Conservation (phyloP, 1,140 invertebrate genomes). For the Steinernema khuongi region DNA sequence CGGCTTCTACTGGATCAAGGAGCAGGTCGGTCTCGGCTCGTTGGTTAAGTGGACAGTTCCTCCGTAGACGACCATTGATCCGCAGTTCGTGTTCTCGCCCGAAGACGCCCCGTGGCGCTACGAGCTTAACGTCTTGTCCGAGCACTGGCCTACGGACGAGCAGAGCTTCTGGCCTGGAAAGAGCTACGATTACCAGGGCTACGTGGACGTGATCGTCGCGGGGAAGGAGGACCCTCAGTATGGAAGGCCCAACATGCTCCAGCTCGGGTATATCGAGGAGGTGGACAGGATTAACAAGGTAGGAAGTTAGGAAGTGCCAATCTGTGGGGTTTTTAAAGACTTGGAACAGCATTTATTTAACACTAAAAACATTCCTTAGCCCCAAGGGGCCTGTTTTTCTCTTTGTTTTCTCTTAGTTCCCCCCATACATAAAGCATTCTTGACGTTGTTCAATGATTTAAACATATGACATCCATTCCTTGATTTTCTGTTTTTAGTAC, state of each 20-base stretch:
- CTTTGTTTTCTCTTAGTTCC: no score
- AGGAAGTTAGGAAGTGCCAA: neutral
- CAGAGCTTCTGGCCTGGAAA: slow-evolving; percentile 57
- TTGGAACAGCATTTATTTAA: no score
- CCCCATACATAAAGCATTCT: no score
- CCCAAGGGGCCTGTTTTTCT: neutral
- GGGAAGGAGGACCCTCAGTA: slow-evolving; percentile 37
- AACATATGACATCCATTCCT: no score
- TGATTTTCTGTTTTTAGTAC: no score
- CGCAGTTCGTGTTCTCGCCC: slow-evolving; percentile 57
- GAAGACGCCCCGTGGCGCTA: slow-evolving; percentile 55
- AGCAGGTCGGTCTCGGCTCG: slow-evolving; percentile 41
- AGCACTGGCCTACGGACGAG: slow-evolving; percentile 57
- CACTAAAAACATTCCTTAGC: neutral
- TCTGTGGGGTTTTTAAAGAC: no score
- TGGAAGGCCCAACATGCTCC: slow-evolving; percentile 53
- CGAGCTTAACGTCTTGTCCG: slow-evolving; percentile 48
- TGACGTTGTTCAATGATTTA: no score
- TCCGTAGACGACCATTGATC: slow-evolving; percentile 53
- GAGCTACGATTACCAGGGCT: slow-evolving; percentile 51
- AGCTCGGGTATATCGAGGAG: slow-evolving; percentile 47
- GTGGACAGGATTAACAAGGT: slow-evolving; percentile 54
- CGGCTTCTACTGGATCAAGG: slow-evolving; percentile 53
- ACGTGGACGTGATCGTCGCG: slow-evolving; percentile 55
- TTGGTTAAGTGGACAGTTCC: slow-evolving; percentile 20